phyloP scores from a whole-genome alignment of 1,140 invertebrate species.

The Choristoneura fumiferana region DNA sequence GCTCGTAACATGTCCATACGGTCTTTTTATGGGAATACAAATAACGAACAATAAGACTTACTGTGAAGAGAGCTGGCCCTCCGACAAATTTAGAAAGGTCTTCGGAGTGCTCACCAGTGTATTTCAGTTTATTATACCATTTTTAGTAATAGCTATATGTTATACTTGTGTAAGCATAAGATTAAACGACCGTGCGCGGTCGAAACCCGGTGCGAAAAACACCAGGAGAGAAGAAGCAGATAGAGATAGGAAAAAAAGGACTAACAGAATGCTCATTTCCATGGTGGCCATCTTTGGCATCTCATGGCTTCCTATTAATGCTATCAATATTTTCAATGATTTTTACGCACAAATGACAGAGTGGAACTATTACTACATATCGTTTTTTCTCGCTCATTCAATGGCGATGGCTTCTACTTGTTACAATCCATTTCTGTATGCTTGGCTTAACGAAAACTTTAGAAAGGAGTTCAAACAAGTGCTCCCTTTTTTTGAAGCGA shows the following conservation, averaged over 20 bases:
- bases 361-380: slow-evolving; percentile 89
- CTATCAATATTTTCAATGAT: slow-evolving; percentile 90
- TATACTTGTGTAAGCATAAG: slow-evolving; percentile 93
- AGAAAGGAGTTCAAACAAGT: slow-evolving; percentile 95
- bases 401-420: slow-evolving; percentile 95
- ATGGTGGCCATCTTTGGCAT: slow-evolving; percentile 96
- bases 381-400: slow-evolving; percentile 92
- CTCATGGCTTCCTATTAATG: slow-evolving; percentile 95
- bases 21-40: slow-evolving; percentile 78
- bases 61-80: slow-evolving; percentile 93
- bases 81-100: slow-evolving; percentile 82
- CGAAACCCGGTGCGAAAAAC: slow-evolving; percentile 84
- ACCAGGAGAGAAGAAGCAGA: slow-evolving; percentile 84
- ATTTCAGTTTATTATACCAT: slow-evolving; percentile 95
- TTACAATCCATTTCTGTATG: slow-evolving; percentile 93
- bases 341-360: slow-evolving; percentile 81
- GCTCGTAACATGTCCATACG: slow-evolving; percentile 92
- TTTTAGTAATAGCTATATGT: slow-evolving; percentile 94
- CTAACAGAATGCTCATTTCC: slow-evolving; percentile 94
- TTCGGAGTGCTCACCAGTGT: slow-evolving; percentile 91
- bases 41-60: slow-evolving; percentile 84
- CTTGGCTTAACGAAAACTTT: slow-evolving; percentile 97
- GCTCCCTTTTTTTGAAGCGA: slow-evolving; percentile 84
- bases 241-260: slow-evolving; percentile 83
- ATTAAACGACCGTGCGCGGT: slow-evolving; percentile 83